Base-by-base conservation (phyloP, 2,888 invertebrate genomes). In the Steromphala cineraria region DNA sequence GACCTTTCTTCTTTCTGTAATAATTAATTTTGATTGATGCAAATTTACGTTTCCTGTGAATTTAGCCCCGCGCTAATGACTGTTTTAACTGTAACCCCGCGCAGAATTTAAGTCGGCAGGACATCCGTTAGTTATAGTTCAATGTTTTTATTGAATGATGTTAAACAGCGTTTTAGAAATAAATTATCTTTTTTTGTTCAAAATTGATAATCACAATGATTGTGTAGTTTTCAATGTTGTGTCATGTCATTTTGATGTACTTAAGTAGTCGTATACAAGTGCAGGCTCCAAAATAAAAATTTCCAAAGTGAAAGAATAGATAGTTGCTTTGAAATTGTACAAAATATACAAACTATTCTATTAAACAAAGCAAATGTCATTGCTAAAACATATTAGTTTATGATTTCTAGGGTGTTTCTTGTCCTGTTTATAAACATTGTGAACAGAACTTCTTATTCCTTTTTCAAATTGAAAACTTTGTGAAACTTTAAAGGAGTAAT, bases 1-100 rank as follows among this genome's bases (percentile, higher is more conserved):
- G 81, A 81, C 81, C 81, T 81, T 81, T 81, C 53, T 52, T 40
- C 36, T 28, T 62, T 40, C 62, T 56, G 75, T 24, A 71, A 81
- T 78, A 81, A 81, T 81, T 81, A 81, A 81, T 81, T 81, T 79
- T 81, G 81, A 81, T 81, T 53, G 81, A 81, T 81, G 75, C 67
- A 81, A 81, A 79, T 81, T 78, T 81, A 74, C 53, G 62, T 81
- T 81, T 81, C 81, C 81, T 81, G 81, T 74, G 74, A 55, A 75
- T 78, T 81, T 53, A 55, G 24, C 17, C 55, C 28, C 13, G 53
- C 76, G 77, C 52, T 78, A 74, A 67, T 78, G 53, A 71, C 81
- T 81, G 56, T 71, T 67, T 81, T 78, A 81, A 81, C 71, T 36
- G 36, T 40, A 31, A 28, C 71, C 71, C n/a, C 71, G n/a, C 17